Percentiles rank a stretch among this genome's conserved stretches.
Conservation (phyloP, 2,797 vertebrate genomes). For the Coracias cyanogaster region DNA sequence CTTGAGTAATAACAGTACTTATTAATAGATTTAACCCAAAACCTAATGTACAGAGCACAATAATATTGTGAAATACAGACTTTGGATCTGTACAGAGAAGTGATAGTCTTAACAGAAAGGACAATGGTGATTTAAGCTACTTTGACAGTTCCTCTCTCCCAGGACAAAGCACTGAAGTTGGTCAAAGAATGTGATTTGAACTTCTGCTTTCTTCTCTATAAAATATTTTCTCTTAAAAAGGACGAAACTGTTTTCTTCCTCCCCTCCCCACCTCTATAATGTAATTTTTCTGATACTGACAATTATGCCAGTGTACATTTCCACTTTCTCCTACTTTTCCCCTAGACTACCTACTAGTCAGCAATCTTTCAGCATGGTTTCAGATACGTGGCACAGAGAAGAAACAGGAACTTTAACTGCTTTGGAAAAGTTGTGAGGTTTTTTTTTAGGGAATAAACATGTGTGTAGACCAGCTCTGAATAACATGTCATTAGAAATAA, state of each 20-base stretch:
- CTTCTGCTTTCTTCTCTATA: neutral
- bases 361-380: neutral
- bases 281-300: neutral
- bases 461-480: neutral
- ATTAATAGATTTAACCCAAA: neutral
- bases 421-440: neutral
- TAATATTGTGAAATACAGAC: neutral
- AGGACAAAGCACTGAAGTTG: neutral
- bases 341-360: neutral
- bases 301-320: neutral
- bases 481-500: neutral
- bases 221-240: neutral
- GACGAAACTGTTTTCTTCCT: neutral
- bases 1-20: constrained; percentile 56
- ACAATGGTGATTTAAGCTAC: neutral
- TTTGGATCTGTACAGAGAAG: neutral
- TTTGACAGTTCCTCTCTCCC: neutral
- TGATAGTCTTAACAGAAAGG: neutral
- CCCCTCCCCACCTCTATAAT: rapidly evolving
- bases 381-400: neutral
- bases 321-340: neutral
- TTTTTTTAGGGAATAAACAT: neutral
- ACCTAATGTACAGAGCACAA: neutral
- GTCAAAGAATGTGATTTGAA: neutral
- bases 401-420: neutral